A percentile compares a stretch with the other conserved stretches of the same genome.
Evolutionary conservation across 2,888 invertebrate genomes (phyloP).

Genomic region (Archips xylosteana): DNA sequence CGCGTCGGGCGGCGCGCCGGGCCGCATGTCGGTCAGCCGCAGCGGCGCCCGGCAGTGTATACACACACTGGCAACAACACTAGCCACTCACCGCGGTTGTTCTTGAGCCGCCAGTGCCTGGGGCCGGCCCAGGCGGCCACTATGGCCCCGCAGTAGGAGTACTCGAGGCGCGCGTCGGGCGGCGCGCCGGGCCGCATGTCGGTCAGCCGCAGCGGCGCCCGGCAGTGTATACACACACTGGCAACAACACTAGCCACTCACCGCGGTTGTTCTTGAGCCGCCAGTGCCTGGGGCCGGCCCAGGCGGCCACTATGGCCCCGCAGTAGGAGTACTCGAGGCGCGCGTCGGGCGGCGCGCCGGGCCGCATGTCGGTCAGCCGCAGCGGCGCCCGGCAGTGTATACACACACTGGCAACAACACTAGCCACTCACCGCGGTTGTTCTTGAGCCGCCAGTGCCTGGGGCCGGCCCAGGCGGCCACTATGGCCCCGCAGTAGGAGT

Average conservation of each 20-base stretch:
- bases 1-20: slow-evolving; percentile 74
- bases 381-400: too few relatives aligned
- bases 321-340: slow-evolving; percentile 90
- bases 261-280: slow-evolving; percentile 86
- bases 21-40: slow-evolving; percentile 63
- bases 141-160: slow-evolving; percentile 88
- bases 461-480: slow-evolving; percentile 92
- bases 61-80: too few relatives aligned
- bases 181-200: slow-evolving; percentile 76
- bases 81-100: slow-evolving; percentile 74
- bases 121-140: slow-evolving; percentile 92
- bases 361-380: slow-evolving; percentile 63
- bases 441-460: slow-evolving; percentile 91
- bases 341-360: slow-evolving; percentile 74
- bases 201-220: slow-evolving; percentile 52
- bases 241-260: slow-evolving; percentile 63
- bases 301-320: slow-evolving; percentile 85
- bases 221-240: too few relatives aligned
- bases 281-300: slow-evolving; percentile 96
- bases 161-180: slow-evolving; percentile 86
- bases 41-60: too few relatives aligned
- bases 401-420: too few relatives aligned
- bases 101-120: slow-evolving; percentile 91
- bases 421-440: slow-evolving; percentile 74
- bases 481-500: slow-evolving; percentile 88